Conservation (phyloP, 2,113 vertebrate species). For the Onychostoma macrolepis region DNA sequence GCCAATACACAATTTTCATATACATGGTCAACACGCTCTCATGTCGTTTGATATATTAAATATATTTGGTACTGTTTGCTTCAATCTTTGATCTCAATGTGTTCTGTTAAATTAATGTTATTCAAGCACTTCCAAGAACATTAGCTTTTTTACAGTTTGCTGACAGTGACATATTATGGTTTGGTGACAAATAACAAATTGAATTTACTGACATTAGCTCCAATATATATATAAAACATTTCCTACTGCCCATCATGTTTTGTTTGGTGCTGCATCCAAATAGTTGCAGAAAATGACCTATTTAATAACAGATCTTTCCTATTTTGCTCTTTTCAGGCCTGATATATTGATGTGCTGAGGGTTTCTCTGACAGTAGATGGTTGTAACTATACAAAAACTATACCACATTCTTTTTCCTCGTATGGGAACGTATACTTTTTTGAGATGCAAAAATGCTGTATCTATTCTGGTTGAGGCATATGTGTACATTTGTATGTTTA, state of each 20-base stretch:
- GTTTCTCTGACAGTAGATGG: background rate
- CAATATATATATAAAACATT: background rate
- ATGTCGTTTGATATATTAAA: slow-evolving; percentile 23
- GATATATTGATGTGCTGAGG: slow-evolving; percentile 18
- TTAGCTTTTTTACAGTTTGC: background rate
- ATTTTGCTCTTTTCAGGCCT: background rate
- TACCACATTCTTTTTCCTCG: background rate
- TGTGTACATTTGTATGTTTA: slow-evolving; percentile 87
- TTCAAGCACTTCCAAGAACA: slow-evolving; percentile 18
- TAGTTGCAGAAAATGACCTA: background rate
- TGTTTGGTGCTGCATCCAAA: background rate
- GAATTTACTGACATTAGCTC: background rate
- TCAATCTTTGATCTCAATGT: background rate
- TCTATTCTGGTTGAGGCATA: slow-evolving; percentile 81
- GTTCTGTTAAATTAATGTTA: slow-evolving; percentile 9
- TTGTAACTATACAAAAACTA: background rate
- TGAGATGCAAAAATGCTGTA: slow-evolving; percentile 75
- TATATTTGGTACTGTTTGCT: slow-evolving; percentile 9
- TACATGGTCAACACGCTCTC: slow-evolving; percentile 4
- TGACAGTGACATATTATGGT: background rate
- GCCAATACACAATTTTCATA: slow-evolving; percentile 23
- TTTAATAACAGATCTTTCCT: background rate
- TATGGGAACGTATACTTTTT: slow-evolving; percentile 5
- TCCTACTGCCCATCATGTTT: background rate
- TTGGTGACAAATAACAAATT: background rate